Conservation (phyloP, 2,113 vertebrate genomes). For the Mesembrinibis cayennensis region DNA sequence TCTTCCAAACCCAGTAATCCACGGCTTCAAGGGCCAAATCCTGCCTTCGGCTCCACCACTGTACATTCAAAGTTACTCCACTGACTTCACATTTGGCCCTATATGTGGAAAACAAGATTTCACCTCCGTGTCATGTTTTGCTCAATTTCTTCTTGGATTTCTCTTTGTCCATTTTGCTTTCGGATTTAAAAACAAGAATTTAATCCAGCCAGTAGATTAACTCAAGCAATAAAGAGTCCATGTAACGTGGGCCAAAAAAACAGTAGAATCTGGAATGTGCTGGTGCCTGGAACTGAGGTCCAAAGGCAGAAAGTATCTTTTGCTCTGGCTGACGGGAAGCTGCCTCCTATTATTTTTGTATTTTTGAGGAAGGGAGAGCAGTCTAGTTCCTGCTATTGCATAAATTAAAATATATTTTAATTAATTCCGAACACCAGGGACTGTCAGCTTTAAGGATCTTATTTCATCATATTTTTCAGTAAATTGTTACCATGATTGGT, state of each 20-base stretch:
- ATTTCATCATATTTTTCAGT: background rate
- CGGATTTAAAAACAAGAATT: conserved; percentile 8
- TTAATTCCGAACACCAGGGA: background rate
- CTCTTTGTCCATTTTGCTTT: conserved; percentile 34
- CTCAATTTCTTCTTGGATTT: conserved; percentile 34
- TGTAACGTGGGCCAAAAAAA: background rate
- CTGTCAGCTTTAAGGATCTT: background rate
- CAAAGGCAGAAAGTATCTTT: background rate
- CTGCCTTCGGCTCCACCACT: background rate
- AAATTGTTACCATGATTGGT: background rate
- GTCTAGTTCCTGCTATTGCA: background rate
- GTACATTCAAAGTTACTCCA: background rate
- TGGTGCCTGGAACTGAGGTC: background rate
- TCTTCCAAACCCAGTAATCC: conserved; percentile 35
- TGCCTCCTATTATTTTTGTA: background rate
- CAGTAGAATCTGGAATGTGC: conserved; percentile 5
- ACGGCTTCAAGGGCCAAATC: background rate
- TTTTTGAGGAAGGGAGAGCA: background rate
- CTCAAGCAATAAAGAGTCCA: background rate
- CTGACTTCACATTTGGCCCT: conserved; percentile 62
- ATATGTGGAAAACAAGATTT: conserved; percentile 56
- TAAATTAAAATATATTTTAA: background rate
- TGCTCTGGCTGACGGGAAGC: background rate
- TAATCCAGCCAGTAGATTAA: background rate
- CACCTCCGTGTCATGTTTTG: conserved; percentile 16